Base-by-base conservation (phyloP, 2,797 vertebrate genomes). In the Erpetoichthys calabaricus region DNA sequence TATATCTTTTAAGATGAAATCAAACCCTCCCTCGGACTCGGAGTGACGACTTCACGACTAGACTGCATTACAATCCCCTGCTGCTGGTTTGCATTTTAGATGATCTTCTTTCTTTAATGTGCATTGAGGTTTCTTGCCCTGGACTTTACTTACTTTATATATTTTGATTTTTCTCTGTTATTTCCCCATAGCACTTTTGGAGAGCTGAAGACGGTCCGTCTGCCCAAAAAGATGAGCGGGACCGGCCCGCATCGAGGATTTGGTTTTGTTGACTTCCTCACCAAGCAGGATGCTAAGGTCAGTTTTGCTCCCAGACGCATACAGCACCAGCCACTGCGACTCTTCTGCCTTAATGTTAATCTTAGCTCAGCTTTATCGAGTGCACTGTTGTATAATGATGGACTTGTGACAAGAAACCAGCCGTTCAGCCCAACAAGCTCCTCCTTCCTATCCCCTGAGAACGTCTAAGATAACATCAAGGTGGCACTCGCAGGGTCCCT, bases 281-380 rank as follows among this genome's bases (percentile, higher is more conserved):
- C 94, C 45, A 97, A 95, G 73, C 94, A 96, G 69, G 94, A 98
- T 3, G 96, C 96, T 1, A 97, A 97, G 91, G 96, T 98, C 69
- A 80, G 85, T 2, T 1, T 0, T 4, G 9, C 1, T 5, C 4
- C 7, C 3, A 1, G 5, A 5, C 10, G 5, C 5, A 7, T 1
- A 42, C 10, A 46, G 1, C 9, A 7, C 4, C 4, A 7, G 7
- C 47, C 7, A 42, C 51, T 52, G 6, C 4, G 5, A 43, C 4
- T 45, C 25, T 5, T n/a, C 1, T 44, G 10, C 42, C 56, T 53
- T 25, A 25, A 25, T 25, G 25, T 25, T 25, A 25, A 25, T 25
- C 25, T 25, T 25, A 25, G 25, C 25, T 25, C 25, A 25, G 25
- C n/a, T n/a, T n/a, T n/a, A n/a, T n/a, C n/a, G n/a, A n/a, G n/a